These are phyloP conservation scores for Helostoma temminkii DNA, from an alignment of 2,797 vertebrate genomes.

Conservation along the genomic window DNA sequence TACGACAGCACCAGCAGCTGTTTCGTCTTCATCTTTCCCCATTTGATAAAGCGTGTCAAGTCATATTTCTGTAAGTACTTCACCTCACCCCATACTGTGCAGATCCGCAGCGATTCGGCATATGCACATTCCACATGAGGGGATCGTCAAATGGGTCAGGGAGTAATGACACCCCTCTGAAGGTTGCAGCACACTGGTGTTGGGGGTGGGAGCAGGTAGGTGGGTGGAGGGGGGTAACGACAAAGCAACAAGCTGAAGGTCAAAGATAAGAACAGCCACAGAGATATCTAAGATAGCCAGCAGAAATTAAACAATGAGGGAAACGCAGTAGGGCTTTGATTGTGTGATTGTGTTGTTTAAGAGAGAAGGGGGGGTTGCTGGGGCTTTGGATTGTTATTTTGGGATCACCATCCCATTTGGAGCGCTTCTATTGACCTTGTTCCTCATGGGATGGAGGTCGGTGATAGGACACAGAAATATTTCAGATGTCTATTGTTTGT, in stretches of 20 bases:
- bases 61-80: slow-evolving; percentile 99
- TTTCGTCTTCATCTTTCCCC: slow-evolving; percentile 99
- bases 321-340: slow-evolving; percentile 86
- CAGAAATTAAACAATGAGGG: slow-evolving; percentile 91
- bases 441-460: slow-evolving; percentile 77
- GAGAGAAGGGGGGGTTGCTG: slow-evolving; percentile 66
- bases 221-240: slow-evolving; percentile 73
- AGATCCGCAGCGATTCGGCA: slow-evolving; percentile 90
- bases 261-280: slow-evolving; percentile 92
- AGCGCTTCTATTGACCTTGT: slow-evolving; percentile 84
- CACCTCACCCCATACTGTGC: slow-evolving; percentile 94
- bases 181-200: slow-evolving; percentile 94
- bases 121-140: slow-evolving; percentile 95
- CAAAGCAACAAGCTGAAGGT: slow-evolving; percentile 95
- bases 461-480: slow-evolving; percentile 78
- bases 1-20: slow-evolving; percentile 99
- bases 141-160: slow-evolving; percentile 97
- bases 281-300: slow-evolving; percentile 90
- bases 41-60: slow-evolving; percentile 99
- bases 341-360: slow-evolving; percentile 87
- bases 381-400: slow-evolving; percentile 87
- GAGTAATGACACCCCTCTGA: slow-evolving; percentile 95
- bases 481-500: slow-evolving; percentile 85
- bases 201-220: slow-evolving; percentile 62
- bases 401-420: slow-evolving; percentile 80